Base-by-base conservation (phyloP, 2,797 vertebrate species). In the Parauchenoglanis ngamensis region DNA sequence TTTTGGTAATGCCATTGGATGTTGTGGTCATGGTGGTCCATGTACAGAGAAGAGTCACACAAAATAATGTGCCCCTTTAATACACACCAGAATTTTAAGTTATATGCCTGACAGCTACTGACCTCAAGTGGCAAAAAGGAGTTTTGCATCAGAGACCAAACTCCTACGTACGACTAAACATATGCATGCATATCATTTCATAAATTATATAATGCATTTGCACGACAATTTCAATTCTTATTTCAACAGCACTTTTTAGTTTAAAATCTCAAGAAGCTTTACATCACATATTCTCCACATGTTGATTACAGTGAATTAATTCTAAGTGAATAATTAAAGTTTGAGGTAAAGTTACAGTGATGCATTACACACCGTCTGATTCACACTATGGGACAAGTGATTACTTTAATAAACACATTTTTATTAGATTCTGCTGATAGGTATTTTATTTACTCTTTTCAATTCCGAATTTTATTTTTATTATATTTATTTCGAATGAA, bases 41-140 rank as follows among this genome's bases (percentile, higher is more conserved):
- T 2, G 28, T 35, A 12, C 15, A 70, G 17, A 21, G 31, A 8
- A 25, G 5, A 10, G 25, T n/a, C 25, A 65, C 28, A 31, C n/a
- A 31, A 3, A 67, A 40, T 19, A 7, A 40, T 19, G 17, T 7
- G 17, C 2, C 0, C 28, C 67, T 7, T 68, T 68, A 17, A 70
- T 40, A 40, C 17, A 8, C 31, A 21, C 17, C 6, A 35, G 35
- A 35, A 35, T 35, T 57, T 56, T 7, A 57, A 57, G 15, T 17
- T 23, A 28, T 10, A 28, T 35, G 31, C n/a, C 46, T 80, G 49
- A 57, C 65, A 73, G 67, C 12, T 88, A 68, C 79, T 87, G 87
- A 84, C 87, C 54, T 70, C 86, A 78, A 23, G 84, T 86, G 88
- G 87, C 79, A 61, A 75, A 73, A 82, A 63, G 12, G 7, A 72